Evolutionary conservation across 2,113 vertebrate genomes (phyloP).

Genomic region (Caloenas nicobarica): DNA sequence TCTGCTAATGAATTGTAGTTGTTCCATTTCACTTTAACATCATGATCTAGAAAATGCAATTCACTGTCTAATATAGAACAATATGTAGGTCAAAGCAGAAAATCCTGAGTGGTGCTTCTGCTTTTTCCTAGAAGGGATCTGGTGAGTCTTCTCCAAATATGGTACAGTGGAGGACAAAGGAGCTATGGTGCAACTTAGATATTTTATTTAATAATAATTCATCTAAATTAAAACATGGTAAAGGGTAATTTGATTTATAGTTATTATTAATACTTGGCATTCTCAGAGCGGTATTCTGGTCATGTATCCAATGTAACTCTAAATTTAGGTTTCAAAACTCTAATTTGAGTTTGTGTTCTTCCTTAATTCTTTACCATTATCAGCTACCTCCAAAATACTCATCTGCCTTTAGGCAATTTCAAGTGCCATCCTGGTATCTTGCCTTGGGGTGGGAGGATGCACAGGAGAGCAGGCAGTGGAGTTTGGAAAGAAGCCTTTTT

Average conservation of each 20-base stretch:
- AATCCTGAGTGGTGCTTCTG: background rate
- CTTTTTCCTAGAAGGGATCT: background rate
- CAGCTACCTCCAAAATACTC: background rate
- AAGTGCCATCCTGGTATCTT: background rate
- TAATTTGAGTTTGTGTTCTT: background rate
- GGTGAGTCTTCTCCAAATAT: background rate
- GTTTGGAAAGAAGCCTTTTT: background rate
- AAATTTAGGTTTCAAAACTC: background rate
- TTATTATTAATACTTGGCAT: background rate
- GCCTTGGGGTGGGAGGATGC: background rate
- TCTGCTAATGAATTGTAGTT: constrained; percentile 5
- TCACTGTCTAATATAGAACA: background rate
- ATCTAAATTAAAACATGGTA: background rate
- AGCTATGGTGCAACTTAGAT: background rate
- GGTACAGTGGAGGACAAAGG: background rate
- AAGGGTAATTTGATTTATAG: background rate
- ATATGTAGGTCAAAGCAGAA: background rate
- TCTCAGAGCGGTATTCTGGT: background rate
- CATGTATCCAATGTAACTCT: background rate
- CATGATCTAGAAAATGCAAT: background rate
- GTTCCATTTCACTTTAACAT: background rate
- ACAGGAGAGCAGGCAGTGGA: background rate
- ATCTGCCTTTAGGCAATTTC: background rate
- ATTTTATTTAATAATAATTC: background rate
- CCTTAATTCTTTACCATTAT: background rate